Conservation (phyloP, 2,113 vertebrate species). For the Sarotherodon lohbergeri region DNA sequence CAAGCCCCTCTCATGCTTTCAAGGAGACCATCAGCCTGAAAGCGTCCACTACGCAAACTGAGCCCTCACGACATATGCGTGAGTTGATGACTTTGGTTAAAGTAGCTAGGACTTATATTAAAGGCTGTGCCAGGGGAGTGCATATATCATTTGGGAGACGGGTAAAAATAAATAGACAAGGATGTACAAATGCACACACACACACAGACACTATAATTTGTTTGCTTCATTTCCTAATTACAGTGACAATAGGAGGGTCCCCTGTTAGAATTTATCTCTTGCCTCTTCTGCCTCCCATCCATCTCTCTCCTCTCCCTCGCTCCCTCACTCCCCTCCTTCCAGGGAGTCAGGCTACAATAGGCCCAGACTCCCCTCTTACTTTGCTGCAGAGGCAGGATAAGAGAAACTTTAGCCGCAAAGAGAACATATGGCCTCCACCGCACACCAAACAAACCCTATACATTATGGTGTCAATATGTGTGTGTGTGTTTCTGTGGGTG, state of each 20-base stretch:
- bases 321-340: not conserved
- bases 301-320: not conserved
- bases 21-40: constrained; percentile 1
- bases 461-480: not conserved
- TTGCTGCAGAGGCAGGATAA: constrained; percentile 40
- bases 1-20: not conserved
- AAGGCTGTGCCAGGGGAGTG: not conserved
- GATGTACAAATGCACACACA: not conserved
- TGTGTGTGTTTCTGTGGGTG: not conserved
- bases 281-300: constrained; percentile 3
- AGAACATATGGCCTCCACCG: constrained; percentile 25
- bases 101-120: not conserved
- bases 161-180: not conserved
- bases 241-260: constrained; percentile 31
- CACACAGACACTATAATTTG: constrained; percentile 22
- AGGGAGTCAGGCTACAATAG: constrained; percentile 20
- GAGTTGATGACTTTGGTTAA: constrained; percentile 2
- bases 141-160: constrained; percentile 2
- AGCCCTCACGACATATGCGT: not conserved
- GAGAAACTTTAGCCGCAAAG: constrained; percentile 27
- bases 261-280: constrained; percentile 33
- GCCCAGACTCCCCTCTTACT: not conserved
- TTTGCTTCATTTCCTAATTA: constrained; percentile 35
- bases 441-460: constrained; percentile 9
- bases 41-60: not conserved